Percentiles rank a stretch among this genome's conserved stretches.
phyloP scores from a whole-genome alignment of 2,113 vertebrate genomes.

The Salvator merianae region DNA sequence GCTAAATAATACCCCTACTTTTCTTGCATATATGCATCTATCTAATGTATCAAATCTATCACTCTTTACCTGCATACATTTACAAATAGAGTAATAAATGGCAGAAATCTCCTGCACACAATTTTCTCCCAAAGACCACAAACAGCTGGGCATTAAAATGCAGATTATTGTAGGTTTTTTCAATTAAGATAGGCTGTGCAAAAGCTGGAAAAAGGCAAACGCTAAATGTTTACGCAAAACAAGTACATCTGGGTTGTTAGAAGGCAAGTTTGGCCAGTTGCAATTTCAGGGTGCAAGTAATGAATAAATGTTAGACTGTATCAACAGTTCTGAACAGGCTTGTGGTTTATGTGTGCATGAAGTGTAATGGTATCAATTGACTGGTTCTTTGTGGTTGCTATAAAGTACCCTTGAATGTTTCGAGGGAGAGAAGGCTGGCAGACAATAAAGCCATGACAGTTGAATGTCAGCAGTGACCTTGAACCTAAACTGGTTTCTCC shows the following conservation, averaged over 20 bases:
- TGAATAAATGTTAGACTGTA: slow-evolving; percentile 72
- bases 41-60: slow-evolving; percentile 59
- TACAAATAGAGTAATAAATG: slow-evolving; percentile 50
- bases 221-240: slow-evolving; percentile 72
- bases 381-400: slow-evolving; percentile 66
- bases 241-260: slow-evolving; percentile 61
- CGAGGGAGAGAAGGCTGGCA: slow-evolving; percentile 62
- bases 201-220: slow-evolving; percentile 68
- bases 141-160: slow-evolving; percentile 70
- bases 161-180: slow-evolving; percentile 63
- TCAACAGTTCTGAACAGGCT: slow-evolving; percentile 63
- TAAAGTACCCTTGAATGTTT: slow-evolving; percentile 73
- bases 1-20: slow-evolving; percentile 71
- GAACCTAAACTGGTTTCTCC: slow-evolving; percentile 69
- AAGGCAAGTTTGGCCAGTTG: slow-evolving; percentile 46
- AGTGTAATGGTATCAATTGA: slow-evolving; percentile 76
- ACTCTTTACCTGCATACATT: slow-evolving; percentile 59
- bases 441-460: slow-evolving; percentile 71
- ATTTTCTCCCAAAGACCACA: slow-evolving; percentile 53
- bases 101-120: slow-evolving; percentile 61
- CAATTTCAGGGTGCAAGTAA: slow-evolving; percentile 67
- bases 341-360: slow-evolving; percentile 62
- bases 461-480: slow-evolving; percentile 72
- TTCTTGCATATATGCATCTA: slow-evolving; percentile 53
- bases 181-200: slow-evolving; percentile 63